Evolutionary conservation across 2,797 vertebrate genomes (phyloP), one percentile per base, ranked within the genome.

Genomic region (Esox masquinongy): DNA sequence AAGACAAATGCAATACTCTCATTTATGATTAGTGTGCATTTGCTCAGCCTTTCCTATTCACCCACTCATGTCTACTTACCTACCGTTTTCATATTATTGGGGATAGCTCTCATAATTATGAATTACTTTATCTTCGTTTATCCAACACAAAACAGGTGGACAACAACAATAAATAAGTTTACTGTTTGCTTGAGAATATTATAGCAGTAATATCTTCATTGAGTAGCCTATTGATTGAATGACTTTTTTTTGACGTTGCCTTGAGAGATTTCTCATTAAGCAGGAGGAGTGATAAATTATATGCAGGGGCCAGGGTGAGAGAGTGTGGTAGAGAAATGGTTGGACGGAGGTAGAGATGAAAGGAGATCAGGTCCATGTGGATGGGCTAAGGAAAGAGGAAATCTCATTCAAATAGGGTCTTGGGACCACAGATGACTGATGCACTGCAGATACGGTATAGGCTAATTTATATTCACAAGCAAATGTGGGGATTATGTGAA

Each of bases 221-320:
- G 82, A 86, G 78, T 89, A 53, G 51, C 1, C 51, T n/a, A 86
- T 88, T 86, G 86, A 89, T 87, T 91, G 82, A 84, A 90, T 87
- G 66, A 87, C 84, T 87, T 82, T 81, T 78, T 68, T 34, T 78
- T 80, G 77, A 87, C 80, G 78, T 77, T 75, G 74, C 77, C 73
- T 64, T 63, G 79, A 72, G 84, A 80, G 80, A 86, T 83, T 88
- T 86, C 84, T 86, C 84, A 88, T 88, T 89, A 87, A 81, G 76
- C 39, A 50, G 64, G 59, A 73, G 81, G 74, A 67, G 76, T 87
- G 87, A 89, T 87, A 78, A 88, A 89, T 84, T 78, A 84, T 81
- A 79, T 72, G 69, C 69, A 72, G 75, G 82, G 36, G 56, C 66
- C 79, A 70, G 53, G 77, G 79, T 22, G 70, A 70, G 78, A 74